Evolutionary conservation across 2,797 vertebrate species (phyloP).

Genomic region (Cichlasoma orientale): DNA sequence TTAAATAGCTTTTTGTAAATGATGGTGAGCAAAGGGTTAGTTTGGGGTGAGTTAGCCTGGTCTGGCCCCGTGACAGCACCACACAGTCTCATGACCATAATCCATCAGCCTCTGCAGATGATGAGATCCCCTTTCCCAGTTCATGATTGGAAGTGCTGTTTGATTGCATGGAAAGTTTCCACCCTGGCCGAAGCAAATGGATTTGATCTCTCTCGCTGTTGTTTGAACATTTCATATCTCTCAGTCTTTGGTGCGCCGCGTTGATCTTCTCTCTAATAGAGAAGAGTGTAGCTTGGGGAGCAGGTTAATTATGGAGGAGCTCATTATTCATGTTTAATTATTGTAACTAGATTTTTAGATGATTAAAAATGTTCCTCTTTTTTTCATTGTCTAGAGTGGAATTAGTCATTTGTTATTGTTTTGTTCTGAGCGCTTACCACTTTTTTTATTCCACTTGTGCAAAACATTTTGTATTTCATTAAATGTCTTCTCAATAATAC

Average conservation of each 20-base stretch:
- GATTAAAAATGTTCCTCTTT: conserved; percentile 56
- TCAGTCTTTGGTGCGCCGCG: conserved; percentile 40
- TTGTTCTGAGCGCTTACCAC: background rate
- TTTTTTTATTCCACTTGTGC: conserved; percentile 22
- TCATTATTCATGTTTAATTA: conserved; percentile 77
- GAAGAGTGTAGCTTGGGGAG: conserved; percentile 51
- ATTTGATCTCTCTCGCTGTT: conserved; percentile 51
- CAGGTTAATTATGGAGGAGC: conserved; percentile 72
- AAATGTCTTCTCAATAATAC: conserved; percentile 22
- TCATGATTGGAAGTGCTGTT: conserved; percentile 59
- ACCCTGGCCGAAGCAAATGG: conserved; percentile 38
- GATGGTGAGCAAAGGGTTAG: conserved; percentile 36
- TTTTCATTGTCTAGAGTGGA: conserved; percentile 38
- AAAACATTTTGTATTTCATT: conserved; percentile 9
- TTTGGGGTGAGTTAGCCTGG: conserved; percentile 44
- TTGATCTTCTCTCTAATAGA: conserved; percentile 48
- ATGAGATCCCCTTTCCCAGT: conserved; percentile 51
- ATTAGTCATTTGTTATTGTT: conserved; percentile 23
- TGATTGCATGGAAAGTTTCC: conserved; percentile 64
- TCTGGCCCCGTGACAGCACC: conserved; percentile 47
- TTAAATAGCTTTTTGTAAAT: conserved; percentile 63
- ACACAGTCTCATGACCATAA: conserved; percentile 52
- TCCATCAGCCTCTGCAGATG: conserved; percentile 55
- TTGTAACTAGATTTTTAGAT: conserved; percentile 61
- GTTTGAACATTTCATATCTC: conserved; percentile 51